Evolutionary conservation across 2,113 vertebrate species (phyloP).

Genomic region (Polypterus bichir): DNA sequence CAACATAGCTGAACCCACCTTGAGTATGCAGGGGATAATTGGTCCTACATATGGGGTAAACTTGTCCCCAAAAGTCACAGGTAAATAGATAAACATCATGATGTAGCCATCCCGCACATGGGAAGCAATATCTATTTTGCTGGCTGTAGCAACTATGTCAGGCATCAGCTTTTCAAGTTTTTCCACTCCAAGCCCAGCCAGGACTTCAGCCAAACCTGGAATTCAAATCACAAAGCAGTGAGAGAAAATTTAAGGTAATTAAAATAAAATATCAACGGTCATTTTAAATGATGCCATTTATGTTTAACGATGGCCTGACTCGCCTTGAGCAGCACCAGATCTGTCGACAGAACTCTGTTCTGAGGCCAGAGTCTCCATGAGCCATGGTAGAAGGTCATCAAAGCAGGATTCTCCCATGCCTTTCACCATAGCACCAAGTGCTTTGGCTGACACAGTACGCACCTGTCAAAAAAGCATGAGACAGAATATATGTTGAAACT

Average conservation of each 20-base stretch:
- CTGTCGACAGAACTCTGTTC: slow-evolving; percentile 97
- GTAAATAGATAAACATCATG: slow-evolving; percentile 98
- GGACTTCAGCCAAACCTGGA: slow-evolving; percentile 87
- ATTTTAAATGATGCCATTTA: slow-evolving; percentile 7
- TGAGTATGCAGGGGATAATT: slow-evolving; percentile 95
- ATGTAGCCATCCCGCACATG: slow-evolving; percentile 97
- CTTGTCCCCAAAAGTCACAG: slow-evolving; percentile 89
- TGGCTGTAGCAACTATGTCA: slow-evolving; percentile 91
- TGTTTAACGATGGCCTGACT: background rate
- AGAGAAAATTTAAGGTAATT: background rate
- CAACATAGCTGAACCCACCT: slow-evolving; percentile 47
- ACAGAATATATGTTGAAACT: background rate
- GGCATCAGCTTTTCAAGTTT: slow-evolving; percentile 97
- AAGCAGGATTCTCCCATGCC: slow-evolving; percentile 95
- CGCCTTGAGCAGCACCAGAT: slow-evolving; percentile 91
- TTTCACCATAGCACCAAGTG: slow-evolving; percentile 95
- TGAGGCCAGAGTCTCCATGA: slow-evolving; percentile 92
- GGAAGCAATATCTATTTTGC: slow-evolving; percentile 90
- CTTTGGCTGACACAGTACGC: slow-evolving; percentile 91
- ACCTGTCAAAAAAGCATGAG: slow-evolving; percentile 49
- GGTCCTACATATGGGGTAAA: slow-evolving; percentile 94
- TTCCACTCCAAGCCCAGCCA: slow-evolving; percentile 92
- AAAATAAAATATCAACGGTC: background rate
- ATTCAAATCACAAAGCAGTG: background rate
- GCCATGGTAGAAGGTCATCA: slow-evolving; percentile 88